Evolutionary conservation across 1,140 invertebrate species (phyloP), one percentile per base, ranked within the genome.

Genomic region (Mercenaria mercenaria): DNA sequence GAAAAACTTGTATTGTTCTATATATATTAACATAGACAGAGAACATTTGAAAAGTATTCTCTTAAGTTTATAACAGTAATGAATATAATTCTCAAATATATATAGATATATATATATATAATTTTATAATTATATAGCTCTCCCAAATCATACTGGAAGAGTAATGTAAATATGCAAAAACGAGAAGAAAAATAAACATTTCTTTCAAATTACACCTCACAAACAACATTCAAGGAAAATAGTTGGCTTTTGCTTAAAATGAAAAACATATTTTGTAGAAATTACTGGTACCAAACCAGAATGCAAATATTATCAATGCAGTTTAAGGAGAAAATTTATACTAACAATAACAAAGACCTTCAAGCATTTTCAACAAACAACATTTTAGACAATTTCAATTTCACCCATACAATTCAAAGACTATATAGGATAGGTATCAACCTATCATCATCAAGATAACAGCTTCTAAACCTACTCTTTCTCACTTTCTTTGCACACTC

Each of bases 1-100:
- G 67, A 72, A 72, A 47, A 72, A 72, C 67, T 29, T 72, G 67
- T 72, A 72, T 8, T 72, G 39, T 72, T 72, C 37, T 72, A 39
- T 72, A 72, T 72, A 29, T 72, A 72, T 72, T 72, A 29, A 72
- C 29, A 39, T 72, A 39, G 29, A 4, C 8, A 34, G 67, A 72
- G 67, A 64, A 64, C 26, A 72, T 32, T 39, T 39, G 2, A 32
- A 15, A 72, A 29, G 20, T 39, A 15, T 72, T n/a, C 37, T 39
- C 67, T 29, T 13, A 37, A 39, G 32, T 72, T 47, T 39, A 39
- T 72, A 72, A 72, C 59, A 41, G 11, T 72, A 72, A 72, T 72
- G 10, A 72, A 72, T 72, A 72, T 15, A 72, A 23, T 72, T 72
- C 67, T 72, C 67, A 72, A 39, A 72, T 39, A 72, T 26, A 72